Evolutionary conservation across 2,888 invertebrate genomes (phyloP).

Genomic region (Aricia artaxerxes): DNA sequence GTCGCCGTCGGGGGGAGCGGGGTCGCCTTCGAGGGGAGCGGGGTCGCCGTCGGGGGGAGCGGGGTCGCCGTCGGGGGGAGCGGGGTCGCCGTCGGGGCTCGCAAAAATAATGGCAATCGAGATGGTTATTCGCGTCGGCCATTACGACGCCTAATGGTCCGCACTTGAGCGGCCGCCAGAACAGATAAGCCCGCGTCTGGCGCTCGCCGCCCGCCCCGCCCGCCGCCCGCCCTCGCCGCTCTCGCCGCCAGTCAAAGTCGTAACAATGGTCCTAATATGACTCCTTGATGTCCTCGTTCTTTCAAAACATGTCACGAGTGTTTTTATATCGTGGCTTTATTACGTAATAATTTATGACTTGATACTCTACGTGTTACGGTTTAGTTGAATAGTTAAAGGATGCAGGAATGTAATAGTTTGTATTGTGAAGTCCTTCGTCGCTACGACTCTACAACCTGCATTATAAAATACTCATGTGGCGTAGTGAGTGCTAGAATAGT

Average conservation of each 20-base stretch:
- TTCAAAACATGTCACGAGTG: too few species aligned
- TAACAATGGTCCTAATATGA: background rate
- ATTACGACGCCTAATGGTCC: conserved; percentile 72
- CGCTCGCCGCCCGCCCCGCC: conserved; percentile 49
- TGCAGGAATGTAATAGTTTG: too few species aligned
- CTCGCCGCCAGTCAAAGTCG: background rate
- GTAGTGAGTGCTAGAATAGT: too few species aligned
- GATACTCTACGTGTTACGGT: background rate
- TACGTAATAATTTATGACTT: too few species aligned
- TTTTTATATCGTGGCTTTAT: too few species aligned
- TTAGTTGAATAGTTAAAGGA: too few species aligned
- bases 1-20: background rate
- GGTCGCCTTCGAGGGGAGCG: background rate
- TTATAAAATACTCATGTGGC: too few species aligned
- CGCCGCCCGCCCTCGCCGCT: background rate
- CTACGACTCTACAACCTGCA: too few species aligned
- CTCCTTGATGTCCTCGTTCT: too few species aligned
- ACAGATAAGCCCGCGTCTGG: conserved; percentile 75
- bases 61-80: background rate
- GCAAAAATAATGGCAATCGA: conserved; percentile 60
- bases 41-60: background rate
- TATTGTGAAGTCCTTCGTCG: too few species aligned
- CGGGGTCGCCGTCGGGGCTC: conserved; percentile 22
- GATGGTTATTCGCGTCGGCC: conserved; percentile 61
- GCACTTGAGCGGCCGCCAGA: conserved; percentile 78